Percentiles rank a stretch among this genome's conserved stretches.
Conservation (phyloP, 2,888 invertebrate genomes). For the Podotricha telesiphe region DNA sequence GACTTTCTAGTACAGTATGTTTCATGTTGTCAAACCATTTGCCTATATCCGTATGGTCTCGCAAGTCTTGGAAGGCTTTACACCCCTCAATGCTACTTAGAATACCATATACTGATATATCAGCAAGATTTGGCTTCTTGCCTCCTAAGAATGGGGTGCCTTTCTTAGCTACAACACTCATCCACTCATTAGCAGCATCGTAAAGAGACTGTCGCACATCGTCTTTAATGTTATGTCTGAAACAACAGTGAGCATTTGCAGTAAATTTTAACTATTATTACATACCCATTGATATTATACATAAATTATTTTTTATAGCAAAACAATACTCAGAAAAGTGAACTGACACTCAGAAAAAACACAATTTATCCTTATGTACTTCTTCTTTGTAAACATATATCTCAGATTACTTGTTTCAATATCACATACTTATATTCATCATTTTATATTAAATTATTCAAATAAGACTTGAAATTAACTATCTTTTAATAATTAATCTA, state of each 20-base stretch:
- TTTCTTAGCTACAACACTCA: constrained; percentile 86
- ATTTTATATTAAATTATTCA: too few relatives aligned
- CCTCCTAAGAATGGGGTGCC: constrained; percentile 94
- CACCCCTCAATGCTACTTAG: constrained; percentile 97
- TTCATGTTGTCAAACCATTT: constrained; percentile 92
- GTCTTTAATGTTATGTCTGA: constrained; percentile 91
- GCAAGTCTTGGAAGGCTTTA: constrained; percentile 91
- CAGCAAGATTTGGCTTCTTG: constrained; percentile 93
- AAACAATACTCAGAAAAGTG: not conserved
- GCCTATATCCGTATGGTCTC: constrained; percentile 88
- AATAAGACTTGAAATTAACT: not conserved
- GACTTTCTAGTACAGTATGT: constrained; percentile 82
- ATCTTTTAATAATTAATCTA: not conserved
- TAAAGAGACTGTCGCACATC: constrained; percentile 96
- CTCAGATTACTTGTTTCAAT: not conserved
- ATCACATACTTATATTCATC: too few relatives aligned
- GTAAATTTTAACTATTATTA: not conserved
- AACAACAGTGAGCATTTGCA: constrained; percentile 22
- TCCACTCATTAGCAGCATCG: constrained; percentile 93
- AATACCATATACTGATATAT: constrained; percentile 95
- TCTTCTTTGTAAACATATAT: not conserved
- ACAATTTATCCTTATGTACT: not conserved
- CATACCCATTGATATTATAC: not conserved
- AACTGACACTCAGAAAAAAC: not conserved
- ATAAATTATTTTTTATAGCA: not conserved